Evolutionary conservation across 2,797 vertebrate species (phyloP).

Genomic region (Erpetoichthys calabaricus): DNA sequence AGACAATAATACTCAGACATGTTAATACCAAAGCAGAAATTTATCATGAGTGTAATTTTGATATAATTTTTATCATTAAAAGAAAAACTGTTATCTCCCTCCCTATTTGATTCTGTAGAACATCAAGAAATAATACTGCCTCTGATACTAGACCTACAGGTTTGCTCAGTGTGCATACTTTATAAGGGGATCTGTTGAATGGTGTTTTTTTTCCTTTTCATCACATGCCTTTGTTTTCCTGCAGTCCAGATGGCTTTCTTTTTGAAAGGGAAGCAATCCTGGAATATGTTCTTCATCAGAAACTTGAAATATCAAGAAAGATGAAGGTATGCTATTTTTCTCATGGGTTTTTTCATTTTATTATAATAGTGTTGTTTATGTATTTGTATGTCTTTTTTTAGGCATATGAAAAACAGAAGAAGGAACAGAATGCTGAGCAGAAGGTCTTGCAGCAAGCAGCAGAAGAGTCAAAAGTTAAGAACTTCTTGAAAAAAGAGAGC

Average conservation of each 20-base stretch:
- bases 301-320: slow-evolving; percentile 68
- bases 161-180: neutral
- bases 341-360: no score
- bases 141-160: no score
- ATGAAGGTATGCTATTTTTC: slow-evolving; percentile 58
- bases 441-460: slow-evolving; percentile 57
- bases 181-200: slow-evolving; percentile 8
- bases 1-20: no score
- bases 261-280: slow-evolving; percentile 81
- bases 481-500: slow-evolving; percentile 68
- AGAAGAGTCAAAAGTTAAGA: slow-evolving; percentile 60
- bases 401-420: slow-evolving; percentile 77
- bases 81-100: no score
- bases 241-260: slow-evolving; percentile 69
- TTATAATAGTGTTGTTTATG: neutral
- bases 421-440: slow-evolving; percentile 46
- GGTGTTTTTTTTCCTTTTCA: neutral
- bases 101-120: no score
- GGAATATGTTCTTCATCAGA: slow-evolving; percentile 78
- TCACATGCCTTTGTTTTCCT: neutral
- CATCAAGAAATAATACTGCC: no score
- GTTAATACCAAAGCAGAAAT: no score
- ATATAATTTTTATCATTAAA: no score
- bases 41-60: no score
- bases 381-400: slow-evolving; percentile 17